These are phyloP conservation scores for Rhyacophila brunnea DNA, from an alignment of 1,140 invertebrate genomes.

Conservation along the genomic window DNA sequence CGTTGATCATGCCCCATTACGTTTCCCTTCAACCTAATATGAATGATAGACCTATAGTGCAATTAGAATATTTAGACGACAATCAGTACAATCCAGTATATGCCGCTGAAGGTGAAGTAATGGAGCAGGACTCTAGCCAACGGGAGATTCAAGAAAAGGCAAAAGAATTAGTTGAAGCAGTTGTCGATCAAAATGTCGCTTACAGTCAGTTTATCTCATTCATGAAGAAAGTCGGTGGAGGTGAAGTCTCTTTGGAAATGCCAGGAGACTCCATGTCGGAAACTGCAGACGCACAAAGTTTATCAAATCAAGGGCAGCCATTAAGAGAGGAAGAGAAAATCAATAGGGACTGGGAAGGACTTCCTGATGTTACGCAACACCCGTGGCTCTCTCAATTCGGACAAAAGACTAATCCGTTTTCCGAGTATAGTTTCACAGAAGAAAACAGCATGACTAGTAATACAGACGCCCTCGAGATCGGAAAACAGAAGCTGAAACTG, in stretches of 20 bases:
- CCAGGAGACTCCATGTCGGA: slow-evolving; percentile 39
- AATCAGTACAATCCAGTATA: slow-evolving; percentile 14
- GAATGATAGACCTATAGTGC: slow-evolving; percentile 12
- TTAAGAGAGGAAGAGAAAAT: slow-evolving; percentile 50
- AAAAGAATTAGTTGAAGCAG: slow-evolving; percentile 53
- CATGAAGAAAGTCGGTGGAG: slow-evolving; percentile 75
- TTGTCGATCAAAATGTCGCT: slow-evolving; percentile 66
- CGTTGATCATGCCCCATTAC: slow-evolving; percentile 29
- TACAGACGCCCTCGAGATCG: slow-evolving; percentile 82
- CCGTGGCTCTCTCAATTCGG: slow-evolving; percentile 42
- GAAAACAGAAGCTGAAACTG: slow-evolving; percentile 74
- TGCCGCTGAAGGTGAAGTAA: slow-evolving; percentile 17
- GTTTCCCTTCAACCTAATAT: slow-evolving; percentile 14
- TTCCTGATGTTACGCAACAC: slow-evolving; percentile 48
- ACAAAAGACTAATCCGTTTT: slow-evolving; percentile 21
- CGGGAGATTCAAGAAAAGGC: slow-evolving; percentile 57
- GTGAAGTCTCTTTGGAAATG: slow-evolving; percentile 54
- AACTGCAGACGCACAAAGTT: slow-evolving; percentile 24
- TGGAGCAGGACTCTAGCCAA: slow-evolving; percentile 43
- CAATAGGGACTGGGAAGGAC: slow-evolving; percentile 52
- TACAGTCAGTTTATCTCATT: slow-evolving; percentile 85
- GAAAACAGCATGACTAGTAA: slow-evolving; percentile 84
- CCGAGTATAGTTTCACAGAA: slow-evolving; percentile 81
- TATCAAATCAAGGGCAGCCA: slow-evolving; percentile 44
- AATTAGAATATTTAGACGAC: slow-evolving; percentile 28